Evolutionary conservation across 2,113 vertebrate species (phyloP).

Genomic region (Microtus oregoni): DNA sequence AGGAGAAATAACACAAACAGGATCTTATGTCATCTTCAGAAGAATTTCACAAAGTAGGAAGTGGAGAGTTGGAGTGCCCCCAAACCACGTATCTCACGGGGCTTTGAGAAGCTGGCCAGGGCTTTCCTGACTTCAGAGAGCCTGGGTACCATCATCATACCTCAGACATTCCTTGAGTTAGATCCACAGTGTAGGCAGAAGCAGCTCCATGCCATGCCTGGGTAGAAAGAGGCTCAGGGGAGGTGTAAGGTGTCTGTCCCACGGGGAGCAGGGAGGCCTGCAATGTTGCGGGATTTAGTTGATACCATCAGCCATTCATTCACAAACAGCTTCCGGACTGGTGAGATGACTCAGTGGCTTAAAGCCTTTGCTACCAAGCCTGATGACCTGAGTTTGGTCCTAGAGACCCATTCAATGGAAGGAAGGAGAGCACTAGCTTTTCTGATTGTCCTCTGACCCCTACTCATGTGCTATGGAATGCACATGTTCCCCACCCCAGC

Average conservation of each 20-base stretch:
- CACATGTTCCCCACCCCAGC: not conserved
- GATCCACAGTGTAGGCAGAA: not conserved
- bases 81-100: not conserved
- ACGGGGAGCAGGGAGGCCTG: not conserved
- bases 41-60: not conserved
- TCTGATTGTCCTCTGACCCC: not conserved
- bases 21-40: not conserved
- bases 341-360: not conserved
- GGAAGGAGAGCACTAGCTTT: too few species aligned
- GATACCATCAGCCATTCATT: not conserved
- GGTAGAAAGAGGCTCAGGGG: not conserved
- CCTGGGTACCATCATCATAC: not conserved
- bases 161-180: not conserved
- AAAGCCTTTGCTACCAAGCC: not conserved
- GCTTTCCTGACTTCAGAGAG: not conserved
- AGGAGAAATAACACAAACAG: not conserved
- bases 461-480: too few species aligned
- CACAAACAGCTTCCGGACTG: not conserved
- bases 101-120: not conserved
- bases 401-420: not conserved
- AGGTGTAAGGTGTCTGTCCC: not conserved
- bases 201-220: rapidly evolving
- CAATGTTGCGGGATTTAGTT: not conserved
- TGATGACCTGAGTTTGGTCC: not conserved
- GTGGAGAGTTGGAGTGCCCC: not conserved